Evolutionary conservation across 2,888 invertebrate genomes (phyloP).

Genomic region (Ennomos erosarius): DNA sequence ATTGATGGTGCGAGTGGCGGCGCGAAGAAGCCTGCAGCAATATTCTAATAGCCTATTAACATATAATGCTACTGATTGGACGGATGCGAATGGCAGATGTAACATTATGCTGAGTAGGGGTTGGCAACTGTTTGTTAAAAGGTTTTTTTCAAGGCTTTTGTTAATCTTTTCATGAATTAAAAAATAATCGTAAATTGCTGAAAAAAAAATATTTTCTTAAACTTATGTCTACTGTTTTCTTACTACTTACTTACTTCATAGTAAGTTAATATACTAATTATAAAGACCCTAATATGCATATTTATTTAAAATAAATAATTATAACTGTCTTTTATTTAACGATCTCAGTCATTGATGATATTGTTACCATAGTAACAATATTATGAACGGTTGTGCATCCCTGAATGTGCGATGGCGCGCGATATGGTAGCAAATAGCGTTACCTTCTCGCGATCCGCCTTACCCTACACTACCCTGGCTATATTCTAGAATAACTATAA

Average conservation of each 20-base stretch:
- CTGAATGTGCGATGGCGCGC: slow-evolving; percentile 76
- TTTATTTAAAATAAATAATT: too few relatives aligned
- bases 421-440: slow-evolving; percentile 84
- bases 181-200: too few relatives aligned
- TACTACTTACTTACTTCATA: too few relatives aligned
- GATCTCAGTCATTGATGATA: neutral
- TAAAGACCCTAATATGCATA: too few relatives aligned
- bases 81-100: slow-evolving; percentile 81
- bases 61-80: slow-evolving; percentile 87
- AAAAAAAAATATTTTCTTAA: too few relatives aligned
- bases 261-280: too few relatives aligned
- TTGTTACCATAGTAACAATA: slow-evolving; percentile 14
- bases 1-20: slow-evolving; percentile 54
- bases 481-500: slow-evolving; percentile 36
- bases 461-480: slow-evolving; percentile 80
- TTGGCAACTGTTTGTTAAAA: slow-evolving; percentile 51
- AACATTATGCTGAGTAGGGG: slow-evolving; percentile 63
- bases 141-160: too few relatives aligned
- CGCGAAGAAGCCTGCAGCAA: slow-evolving; percentile 72
- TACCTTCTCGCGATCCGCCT: slow-evolving; percentile 79
- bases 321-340: too few relatives aligned
- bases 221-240: too few relatives aligned
- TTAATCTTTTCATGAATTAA: too few relatives aligned
- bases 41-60: slow-evolving; percentile 85
- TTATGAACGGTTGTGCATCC: slow-evolving; percentile 53